These are phyloP conservation scores for Laterallus jamaicensis DNA, from an alignment of 2,113 vertebrate genomes.

Conservation along the genomic window DNA sequence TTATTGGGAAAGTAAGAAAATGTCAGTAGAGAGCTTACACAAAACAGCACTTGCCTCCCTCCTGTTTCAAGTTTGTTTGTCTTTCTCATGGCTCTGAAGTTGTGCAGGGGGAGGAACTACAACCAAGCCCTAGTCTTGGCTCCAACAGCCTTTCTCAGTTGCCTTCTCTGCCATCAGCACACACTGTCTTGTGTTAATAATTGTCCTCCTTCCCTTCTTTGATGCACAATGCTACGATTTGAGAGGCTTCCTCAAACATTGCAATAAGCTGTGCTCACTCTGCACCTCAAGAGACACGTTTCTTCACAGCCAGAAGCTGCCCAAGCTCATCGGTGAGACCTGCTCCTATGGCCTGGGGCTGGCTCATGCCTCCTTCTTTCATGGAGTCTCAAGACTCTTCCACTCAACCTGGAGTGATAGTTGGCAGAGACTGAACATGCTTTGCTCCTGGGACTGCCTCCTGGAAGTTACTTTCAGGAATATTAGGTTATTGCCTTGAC, in stretches of 20 bases:
- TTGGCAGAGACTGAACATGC: rapidly evolving
- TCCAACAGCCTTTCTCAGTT: neutral
- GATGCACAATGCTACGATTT: neutral
- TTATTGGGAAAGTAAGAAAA: neutral
- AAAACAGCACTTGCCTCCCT: neutral
- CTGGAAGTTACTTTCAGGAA: neutral
- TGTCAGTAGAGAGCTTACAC: neutral
- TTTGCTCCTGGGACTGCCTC: neutral
- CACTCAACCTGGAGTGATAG: neutral
- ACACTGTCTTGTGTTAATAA: neutral
- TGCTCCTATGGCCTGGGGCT: rapidly evolving
- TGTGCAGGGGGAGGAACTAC: neutral
- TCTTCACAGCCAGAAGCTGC: neutral
- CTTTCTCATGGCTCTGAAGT: neutral
- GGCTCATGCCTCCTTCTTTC: rapidly evolving
- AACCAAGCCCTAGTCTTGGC: neutral
- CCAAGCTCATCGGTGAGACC: rapidly evolving
- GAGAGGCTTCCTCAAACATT: neutral
- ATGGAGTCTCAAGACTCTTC: neutral
- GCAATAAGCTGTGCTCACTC: neutral
- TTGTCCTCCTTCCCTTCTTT: neutral
- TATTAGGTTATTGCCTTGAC: rapidly evolving
- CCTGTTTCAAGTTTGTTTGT: neutral
- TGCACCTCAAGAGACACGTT: neutral
- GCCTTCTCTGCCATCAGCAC: neutral